Evolutionary conservation across 2,888 invertebrate genomes (phyloP), one percentile per base, ranked within the genome.

Genomic region (Ophioninae sp.): DNA sequence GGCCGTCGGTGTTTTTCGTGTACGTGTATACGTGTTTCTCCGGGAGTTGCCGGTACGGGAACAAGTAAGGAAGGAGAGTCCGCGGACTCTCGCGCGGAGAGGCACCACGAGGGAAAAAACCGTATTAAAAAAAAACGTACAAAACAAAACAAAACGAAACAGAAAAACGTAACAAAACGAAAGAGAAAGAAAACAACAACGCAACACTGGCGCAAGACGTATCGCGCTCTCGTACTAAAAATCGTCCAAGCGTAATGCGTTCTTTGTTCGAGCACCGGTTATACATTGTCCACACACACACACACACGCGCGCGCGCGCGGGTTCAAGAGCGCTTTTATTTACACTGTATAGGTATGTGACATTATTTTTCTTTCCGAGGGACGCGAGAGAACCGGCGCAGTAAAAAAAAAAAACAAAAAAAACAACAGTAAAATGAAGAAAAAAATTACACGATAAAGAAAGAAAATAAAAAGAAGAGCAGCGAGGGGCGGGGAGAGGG

Each of bases 191-290:
- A 30, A 30, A 30, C 30, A 30, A 30, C 30, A 30, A 44, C 50
- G 13, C 50, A 73, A 74, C 69, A 74, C 78, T 70, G 78, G 65
- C 74, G 75, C 84, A 84, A 84, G 81, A 84, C 84, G 84, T 79
- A 81, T 84, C 84, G 81, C 74, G 76, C 81, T 81, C 81, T 84
- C 84, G 81, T 81, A 84, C 84, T 81, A 79, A 84, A 84, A 84
- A 81, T 84, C 81, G 84, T 81, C 79, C 79, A 76, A 84, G 79
- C 84, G 84, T 84, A 79, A 84, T 84, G 78, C 73, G 79, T 76
- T 81, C 84, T 84, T 84, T 84, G 84, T 84, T 84, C 81, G 84
- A 79, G 81, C 79, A 81, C 79, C 81, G 76, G 78, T 79, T 76
- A 67, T 72, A 75, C 78, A 75, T 75, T 74, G 77, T 68, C 56